These are phyloP conservation scores for Dendronephthya gigantea DNA, from an alignment of 64 coral and sea anemone species.

Conservation along the genomic window DNA sequence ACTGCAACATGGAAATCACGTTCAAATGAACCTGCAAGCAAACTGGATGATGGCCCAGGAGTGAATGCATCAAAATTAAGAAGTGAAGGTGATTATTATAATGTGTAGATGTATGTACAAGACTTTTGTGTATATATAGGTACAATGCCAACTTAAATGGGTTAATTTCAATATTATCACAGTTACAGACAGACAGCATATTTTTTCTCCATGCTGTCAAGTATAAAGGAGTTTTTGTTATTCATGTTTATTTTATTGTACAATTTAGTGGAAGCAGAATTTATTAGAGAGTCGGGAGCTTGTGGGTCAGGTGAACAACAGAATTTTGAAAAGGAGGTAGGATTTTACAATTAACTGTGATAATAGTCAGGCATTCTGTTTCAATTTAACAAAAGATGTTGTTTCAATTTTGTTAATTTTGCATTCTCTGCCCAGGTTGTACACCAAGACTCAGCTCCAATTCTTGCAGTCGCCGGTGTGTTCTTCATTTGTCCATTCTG, in stretches of 20 bases:
- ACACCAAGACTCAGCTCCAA: constrained; percentile 48
- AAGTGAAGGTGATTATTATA: constrained; percentile 28
- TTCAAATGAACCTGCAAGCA: background rate
- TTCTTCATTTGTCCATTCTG: constrained; percentile 75
- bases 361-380: too few species aligned
- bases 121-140: too few species aligned
- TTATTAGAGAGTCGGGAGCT: background rate
- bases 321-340: background rate
- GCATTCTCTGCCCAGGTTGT: constrained; percentile 28
- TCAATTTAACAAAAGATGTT: too few species aligned
- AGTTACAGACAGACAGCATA: too few species aligned
- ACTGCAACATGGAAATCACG: constrained; percentile 59
- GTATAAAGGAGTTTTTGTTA: too few species aligned
- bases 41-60: background rate
- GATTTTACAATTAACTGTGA: too few species aligned
- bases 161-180: too few species aligned
- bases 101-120: too few species aligned
- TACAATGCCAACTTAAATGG: background rate
- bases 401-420: too few species aligned
- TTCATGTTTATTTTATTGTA: background rate
- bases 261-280: constrained; percentile 28
- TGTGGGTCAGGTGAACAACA: background rate
- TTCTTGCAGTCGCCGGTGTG: constrained; percentile 45
- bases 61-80: constrained; percentile 20
- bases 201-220: too few species aligned